A percentile compares a stretch with the other conserved stretches of the same genome.
Conservation (phyloP, 2,797 vertebrate species). For the Chromis chromis region DNA sequence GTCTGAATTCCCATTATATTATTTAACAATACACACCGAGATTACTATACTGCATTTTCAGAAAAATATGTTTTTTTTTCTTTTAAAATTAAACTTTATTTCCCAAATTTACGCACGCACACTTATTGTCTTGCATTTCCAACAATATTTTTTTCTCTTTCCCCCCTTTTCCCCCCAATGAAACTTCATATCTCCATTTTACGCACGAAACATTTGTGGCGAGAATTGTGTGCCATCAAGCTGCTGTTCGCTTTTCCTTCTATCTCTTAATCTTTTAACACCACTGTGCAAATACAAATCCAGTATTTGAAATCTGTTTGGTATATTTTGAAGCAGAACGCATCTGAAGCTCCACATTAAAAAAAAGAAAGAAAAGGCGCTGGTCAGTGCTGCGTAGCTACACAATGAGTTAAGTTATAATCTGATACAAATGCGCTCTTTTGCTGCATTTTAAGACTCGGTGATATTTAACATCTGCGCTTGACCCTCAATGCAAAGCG, state of each 20-base stretch:
- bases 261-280: conserved; percentile 16
- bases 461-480: conserved; percentile 49
- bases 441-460: conserved; percentile 17
- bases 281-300: conserved; percentile 52
- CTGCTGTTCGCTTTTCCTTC: background rate
- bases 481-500: conserved; percentile 3
- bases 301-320: conserved; percentile 15
- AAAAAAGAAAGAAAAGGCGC: background rate
- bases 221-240: conserved; percentile 9
- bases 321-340: conserved; percentile 36
- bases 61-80: background rate
- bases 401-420: conserved; percentile 25
- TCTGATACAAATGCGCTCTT: conserved; percentile 31
- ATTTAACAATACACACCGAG: conserved; percentile 28
- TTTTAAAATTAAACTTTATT: conserved; percentile 19
- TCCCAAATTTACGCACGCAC: conserved; percentile 8
- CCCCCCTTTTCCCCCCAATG: background rate
- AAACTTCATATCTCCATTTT: background rate
- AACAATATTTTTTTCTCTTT: background rate
- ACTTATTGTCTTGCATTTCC: conserved; percentile 15
- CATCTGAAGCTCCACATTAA: background rate
- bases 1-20: conserved; percentile 16
- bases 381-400: conserved; percentile 2
- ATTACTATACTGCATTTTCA: conserved; percentile 13
- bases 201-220: conserved; percentile 23